Evolutionary conservation across 1,140 invertebrate genomes (phyloP).

Genomic region (Bacillus rossius): DNA sequence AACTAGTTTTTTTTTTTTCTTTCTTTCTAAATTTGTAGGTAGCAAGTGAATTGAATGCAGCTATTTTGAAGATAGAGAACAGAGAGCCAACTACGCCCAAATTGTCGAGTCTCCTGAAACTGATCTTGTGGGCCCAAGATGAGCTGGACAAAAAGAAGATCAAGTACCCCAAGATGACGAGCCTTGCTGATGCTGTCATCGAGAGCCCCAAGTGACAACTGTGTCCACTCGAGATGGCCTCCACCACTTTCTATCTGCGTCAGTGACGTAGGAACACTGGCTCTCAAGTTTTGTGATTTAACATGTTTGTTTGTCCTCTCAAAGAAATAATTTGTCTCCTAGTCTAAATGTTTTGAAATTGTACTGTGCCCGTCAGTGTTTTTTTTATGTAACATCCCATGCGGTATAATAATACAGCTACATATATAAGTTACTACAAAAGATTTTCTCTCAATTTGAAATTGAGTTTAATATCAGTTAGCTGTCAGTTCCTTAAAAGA

Average conservation of each 20-base stretch:
- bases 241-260: constrained; percentile 1
- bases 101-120: constrained; percentile 84
- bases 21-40: constrained; percentile 60
- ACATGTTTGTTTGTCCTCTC: not conserved
- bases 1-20: not conserved
- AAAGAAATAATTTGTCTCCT: no score
- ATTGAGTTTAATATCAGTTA: no score
- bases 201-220: constrained; percentile 60
- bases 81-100: constrained; percentile 83
- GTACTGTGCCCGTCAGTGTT: not conserved
- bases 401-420: no score
- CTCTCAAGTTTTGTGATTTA: no score
- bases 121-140: constrained; percentile 93
- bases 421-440: no score
- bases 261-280: constrained; percentile 3
- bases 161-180: constrained; percentile 89
- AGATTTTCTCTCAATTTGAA: no score
- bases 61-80: constrained; percentile 89
- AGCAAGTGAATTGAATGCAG: constrained; percentile 94
- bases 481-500: no score
- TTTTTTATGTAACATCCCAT: not conserved
- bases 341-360: not conserved
- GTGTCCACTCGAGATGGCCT: constrained; percentile 2
- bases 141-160: constrained; percentile 92
- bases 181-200: constrained; percentile 74